Evolutionary conservation across 2,113 vertebrate genomes (phyloP).

Genomic region (Martes martes): DNA sequence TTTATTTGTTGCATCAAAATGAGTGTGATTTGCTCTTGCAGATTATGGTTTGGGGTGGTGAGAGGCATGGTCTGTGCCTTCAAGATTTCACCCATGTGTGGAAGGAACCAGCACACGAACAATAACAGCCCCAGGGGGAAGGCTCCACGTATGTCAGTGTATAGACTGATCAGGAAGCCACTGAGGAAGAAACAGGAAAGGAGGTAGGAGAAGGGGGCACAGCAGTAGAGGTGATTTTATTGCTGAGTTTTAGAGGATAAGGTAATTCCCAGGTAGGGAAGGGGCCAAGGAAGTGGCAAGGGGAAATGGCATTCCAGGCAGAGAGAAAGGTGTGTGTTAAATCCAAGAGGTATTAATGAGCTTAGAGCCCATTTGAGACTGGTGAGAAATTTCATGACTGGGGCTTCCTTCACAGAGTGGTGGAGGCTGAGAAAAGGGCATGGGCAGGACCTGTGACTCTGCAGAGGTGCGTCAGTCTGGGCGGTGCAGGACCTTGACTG

Average conservation of each 20-base stretch:
- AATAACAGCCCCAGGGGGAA: no score
- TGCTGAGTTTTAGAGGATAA: background rate
- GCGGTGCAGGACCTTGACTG: background rate
- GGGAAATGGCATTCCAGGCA: background rate
- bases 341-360: background rate
- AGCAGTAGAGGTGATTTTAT: background rate
- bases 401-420: background rate
- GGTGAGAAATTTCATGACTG: background rate
- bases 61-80: background rate
- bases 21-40: background rate
- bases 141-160: rapidly evolving
- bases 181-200: background rate
- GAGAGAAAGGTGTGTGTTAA: background rate
- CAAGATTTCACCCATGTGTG: background rate
- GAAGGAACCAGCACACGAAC: background rate
- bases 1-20: background rate
- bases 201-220: background rate
- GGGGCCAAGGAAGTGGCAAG: background rate
- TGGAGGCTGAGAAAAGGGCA: no score
- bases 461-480: background rate
- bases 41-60: background rate
- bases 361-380: background rate
- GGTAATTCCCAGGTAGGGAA: background rate
- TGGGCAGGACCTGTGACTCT: background rate
- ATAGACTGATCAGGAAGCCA: background rate